phyloP scores from a whole-genome alignment of 2,888 invertebrate genomes.

The Pharmacophagus antenor region DNA sequence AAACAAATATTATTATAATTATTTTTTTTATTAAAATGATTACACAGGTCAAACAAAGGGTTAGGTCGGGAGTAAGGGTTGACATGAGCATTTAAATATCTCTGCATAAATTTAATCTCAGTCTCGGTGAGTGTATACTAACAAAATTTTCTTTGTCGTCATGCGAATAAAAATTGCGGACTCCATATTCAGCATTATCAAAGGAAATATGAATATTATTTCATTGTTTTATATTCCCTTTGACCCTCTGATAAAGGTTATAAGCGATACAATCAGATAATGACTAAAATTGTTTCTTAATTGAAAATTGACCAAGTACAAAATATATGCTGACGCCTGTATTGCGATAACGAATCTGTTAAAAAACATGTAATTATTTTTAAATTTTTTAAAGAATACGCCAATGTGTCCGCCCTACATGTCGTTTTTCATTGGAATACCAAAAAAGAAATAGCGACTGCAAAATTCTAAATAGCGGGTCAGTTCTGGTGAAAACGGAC shows the following conservation, averaged over 20 bases:
- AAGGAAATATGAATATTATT: not conserved
- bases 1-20: too few species aligned
- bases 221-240: not conserved
- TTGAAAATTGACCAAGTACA: too few species aligned
- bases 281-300: too few species aligned
- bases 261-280: too few species aligned
- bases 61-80: not conserved
- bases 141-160: constrained; percentile 12
- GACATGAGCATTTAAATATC: not conserved
- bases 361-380: not conserved
- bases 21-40: not conserved
- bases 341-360: too few species aligned
- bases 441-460: not conserved
- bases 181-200: too few species aligned
- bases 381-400: not conserved
- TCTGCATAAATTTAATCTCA: constrained; percentile 13
- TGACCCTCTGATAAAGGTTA: too few species aligned
- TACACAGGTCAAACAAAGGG: not conserved
- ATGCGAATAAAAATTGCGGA: not conserved
- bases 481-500: not conserved
- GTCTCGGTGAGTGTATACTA: constrained; percentile 9
- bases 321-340: too few species aligned
- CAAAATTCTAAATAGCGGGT: constrained; percentile 2
- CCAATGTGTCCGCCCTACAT: not conserved
- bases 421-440: not conserved